These are phyloP conservation scores for Epirrhoe alternata DNA, from an alignment of 2,888 invertebrate species.

Conservation along the genomic window DNA sequence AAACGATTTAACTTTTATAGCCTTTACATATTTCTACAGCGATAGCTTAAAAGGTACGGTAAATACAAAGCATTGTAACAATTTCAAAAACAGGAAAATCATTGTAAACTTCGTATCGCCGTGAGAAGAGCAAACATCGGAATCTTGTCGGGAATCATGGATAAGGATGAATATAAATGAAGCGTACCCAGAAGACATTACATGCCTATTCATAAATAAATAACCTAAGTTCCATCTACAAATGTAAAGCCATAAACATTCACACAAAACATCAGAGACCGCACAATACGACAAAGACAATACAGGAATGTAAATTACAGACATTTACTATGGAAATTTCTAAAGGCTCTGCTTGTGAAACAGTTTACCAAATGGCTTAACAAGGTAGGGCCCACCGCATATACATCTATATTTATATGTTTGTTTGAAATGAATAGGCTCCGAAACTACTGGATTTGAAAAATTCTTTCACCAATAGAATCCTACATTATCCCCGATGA, in stretches of 20 bases:
- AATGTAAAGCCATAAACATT: constrained; percentile 41
- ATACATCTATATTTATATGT: too few relatives aligned
- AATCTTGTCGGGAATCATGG: not conserved
- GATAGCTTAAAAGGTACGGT: not conserved
- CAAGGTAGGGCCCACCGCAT: constrained; percentile 15
- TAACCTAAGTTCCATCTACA: constrained; percentile 31
- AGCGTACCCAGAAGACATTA: constrained; percentile 14
- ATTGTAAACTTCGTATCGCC: not conserved
- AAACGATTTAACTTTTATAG: not conserved
- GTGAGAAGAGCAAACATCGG: not conserved
- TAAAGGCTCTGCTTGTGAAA: constrained; percentile 37
- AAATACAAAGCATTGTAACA: not conserved
- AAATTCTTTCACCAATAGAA: too few relatives aligned
- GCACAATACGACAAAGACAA: constrained; percentile 42
- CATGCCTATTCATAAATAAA: constrained; percentile 29
- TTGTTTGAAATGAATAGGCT: too few relatives aligned
- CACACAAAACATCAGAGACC: constrained; percentile 31
- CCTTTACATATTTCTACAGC: not conserved
- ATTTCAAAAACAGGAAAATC: not conserved
- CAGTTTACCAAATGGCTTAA: constrained; percentile 21
- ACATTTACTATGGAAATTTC: constrained; percentile 39
- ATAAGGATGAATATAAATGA: constrained; percentile 13
- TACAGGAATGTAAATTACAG: constrained; percentile 41
- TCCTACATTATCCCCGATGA: too few relatives aligned
- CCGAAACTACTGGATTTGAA: too few relatives aligned